These are phyloP conservation scores for Spicauda simplicius DNA, from an alignment of 2,888 invertebrate genomes.

Conservation along the genomic window DNA sequence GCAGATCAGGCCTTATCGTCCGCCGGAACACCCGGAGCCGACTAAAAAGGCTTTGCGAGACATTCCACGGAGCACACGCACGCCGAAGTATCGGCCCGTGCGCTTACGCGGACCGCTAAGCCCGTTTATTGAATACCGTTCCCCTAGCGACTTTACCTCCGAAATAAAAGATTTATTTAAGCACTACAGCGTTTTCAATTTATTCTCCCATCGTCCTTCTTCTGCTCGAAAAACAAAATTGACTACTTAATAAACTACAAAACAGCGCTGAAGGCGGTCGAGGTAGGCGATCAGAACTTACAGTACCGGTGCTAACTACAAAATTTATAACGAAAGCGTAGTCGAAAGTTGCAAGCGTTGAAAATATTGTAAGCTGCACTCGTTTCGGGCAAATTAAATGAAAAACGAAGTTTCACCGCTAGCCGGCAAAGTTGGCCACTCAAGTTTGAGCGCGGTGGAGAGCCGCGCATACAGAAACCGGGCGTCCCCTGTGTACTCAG, in stretches of 20 bases:
- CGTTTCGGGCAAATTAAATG: slow-evolving; percentile 83
- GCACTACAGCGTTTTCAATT: slow-evolving; percentile 21
- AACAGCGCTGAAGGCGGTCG: slow-evolving; percentile 15
- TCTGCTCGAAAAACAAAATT: slow-evolving; percentile 25
- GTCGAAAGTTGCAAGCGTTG: slow-evolving; percentile 77
- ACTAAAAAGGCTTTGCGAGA: slow-evolving; percentile 72
- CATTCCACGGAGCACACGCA: slow-evolving; percentile 61
- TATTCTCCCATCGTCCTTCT: slow-evolving; percentile 15
- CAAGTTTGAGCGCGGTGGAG: slow-evolving; percentile 65
- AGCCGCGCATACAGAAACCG: slow-evolving; percentile 50
- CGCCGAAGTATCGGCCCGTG: slow-evolving; percentile 54
- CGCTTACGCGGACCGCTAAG: slow-evolving; percentile 61
- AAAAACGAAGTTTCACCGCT: slow-evolving; percentile 78
- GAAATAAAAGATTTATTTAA: slow-evolving; percentile 24
- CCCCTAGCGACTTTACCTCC: slow-evolving; percentile 50
- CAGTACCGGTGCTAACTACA: slow-evolving; percentile 58
- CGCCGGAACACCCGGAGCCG: slow-evolving; percentile 63
- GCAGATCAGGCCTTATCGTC: slow-evolving; percentile 83
- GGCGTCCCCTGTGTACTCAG: slow-evolving; percentile 34
- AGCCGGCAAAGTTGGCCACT: slow-evolving; percentile 77
- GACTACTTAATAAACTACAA: slow-evolving; percentile 28
- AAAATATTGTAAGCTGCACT: slow-evolving; percentile 82
- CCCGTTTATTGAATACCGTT: slow-evolving; percentile 67
- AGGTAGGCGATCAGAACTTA: slow-evolving; percentile 43
- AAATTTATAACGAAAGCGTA: slow-evolving; percentile 77